Evolutionary conservation across 23 tunicate genomes (phyloP).

Genomic region (Botrylloides violaceus): DNA sequence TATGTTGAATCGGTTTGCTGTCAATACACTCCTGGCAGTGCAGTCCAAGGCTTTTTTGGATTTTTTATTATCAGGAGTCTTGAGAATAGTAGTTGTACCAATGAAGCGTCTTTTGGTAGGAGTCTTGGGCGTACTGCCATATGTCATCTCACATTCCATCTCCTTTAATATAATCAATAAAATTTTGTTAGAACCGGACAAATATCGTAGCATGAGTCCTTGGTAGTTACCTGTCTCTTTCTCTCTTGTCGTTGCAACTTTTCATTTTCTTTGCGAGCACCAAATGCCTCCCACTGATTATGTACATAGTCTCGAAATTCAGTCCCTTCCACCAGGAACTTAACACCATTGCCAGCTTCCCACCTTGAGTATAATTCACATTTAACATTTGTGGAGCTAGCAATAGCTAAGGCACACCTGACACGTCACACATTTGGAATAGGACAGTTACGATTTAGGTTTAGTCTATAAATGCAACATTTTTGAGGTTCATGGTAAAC

Average conservation of each 20-base stretch:
- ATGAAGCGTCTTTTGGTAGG: slow-evolving; percentile 74
- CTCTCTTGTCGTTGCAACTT: slow-evolving; percentile 41
- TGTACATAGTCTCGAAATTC: slow-evolving; percentile 68
- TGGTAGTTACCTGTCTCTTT: slow-evolving; percentile 75
- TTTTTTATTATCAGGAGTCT: slow-evolving; percentile 58
- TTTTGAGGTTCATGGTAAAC: no score
- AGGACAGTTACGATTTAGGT: no score
- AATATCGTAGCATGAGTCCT: no score
- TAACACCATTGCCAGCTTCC: slow-evolving; percentile 46
- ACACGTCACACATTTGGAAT: no score
- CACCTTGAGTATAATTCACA: no score
- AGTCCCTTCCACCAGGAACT: slow-evolving; percentile 74
- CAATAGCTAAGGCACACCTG: no score
- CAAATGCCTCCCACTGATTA: slow-evolving; percentile 83
- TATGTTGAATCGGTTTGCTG: slow-evolving; percentile 1
- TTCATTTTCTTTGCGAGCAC: slow-evolving; percentile 57
- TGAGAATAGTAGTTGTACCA: slow-evolving; percentile 64
- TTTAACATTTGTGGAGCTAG: no score
- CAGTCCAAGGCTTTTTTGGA: slow-evolving; percentile 28
- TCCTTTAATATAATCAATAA: slow-evolving; percentile 30
- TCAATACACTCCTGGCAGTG: slow-evolving; percentile 23
- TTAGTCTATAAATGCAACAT: no score
- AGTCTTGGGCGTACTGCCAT: slow-evolving; percentile 78
- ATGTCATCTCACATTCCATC: slow-evolving; percentile 65
- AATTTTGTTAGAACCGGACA: not conserved